These are phyloP conservation scores for Caenorhabditis becei DNA, from an alignment of 2,888 invertebrate species.

Conservation along the genomic window DNA sequence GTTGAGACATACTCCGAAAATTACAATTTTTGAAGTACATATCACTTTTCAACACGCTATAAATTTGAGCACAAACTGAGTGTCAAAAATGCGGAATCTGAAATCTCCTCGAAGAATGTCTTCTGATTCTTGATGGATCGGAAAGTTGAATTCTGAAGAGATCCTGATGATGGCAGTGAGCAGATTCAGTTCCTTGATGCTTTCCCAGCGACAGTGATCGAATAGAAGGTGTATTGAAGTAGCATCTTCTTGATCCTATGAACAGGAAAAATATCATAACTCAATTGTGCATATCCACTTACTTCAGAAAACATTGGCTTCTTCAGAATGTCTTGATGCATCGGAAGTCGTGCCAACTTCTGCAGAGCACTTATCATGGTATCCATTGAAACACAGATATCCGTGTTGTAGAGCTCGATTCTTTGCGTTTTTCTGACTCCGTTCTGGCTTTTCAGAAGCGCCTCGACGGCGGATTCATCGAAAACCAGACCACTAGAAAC, in stretches of 20 bases:
- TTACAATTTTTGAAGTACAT: too few relatives aligned
- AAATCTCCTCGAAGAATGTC: slow-evolving; percentile 34
- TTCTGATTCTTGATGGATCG: slow-evolving; percentile 22
- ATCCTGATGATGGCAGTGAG: slow-evolving; percentile 19
- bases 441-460: slow-evolving; percentile 25
- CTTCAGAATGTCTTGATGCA: not conserved
- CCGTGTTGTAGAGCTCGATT: slow-evolving; percentile 49
- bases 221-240: slow-evolving; percentile 28
- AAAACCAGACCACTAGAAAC: slow-evolving; percentile 44
- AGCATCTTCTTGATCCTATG: slow-evolving; percentile 16
- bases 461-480: slow-evolving; percentile 30
- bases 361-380: not conserved
- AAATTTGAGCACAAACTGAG: slow-evolving; percentile 38
- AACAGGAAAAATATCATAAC: not conserved
- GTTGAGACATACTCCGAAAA: too few relatives aligned
- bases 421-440: slow-evolving; percentile 8
- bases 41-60: not conserved
- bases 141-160: slow-evolving; percentile 18
- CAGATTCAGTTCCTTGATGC: slow-evolving; percentile 24
- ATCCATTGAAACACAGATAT: slow-evolving; percentile 9
- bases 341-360: slow-evolving; percentile 13
- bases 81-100: slow-evolving; percentile 16
- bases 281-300: not conserved
- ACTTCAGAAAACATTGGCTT: slow-evolving; percentile 1
- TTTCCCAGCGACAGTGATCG: slow-evolving; percentile 30